These are phyloP conservation scores for Antheraea yamamai DNA, from an alignment of 2,888 invertebrate genomes.

Conservation along the genomic window DNA sequence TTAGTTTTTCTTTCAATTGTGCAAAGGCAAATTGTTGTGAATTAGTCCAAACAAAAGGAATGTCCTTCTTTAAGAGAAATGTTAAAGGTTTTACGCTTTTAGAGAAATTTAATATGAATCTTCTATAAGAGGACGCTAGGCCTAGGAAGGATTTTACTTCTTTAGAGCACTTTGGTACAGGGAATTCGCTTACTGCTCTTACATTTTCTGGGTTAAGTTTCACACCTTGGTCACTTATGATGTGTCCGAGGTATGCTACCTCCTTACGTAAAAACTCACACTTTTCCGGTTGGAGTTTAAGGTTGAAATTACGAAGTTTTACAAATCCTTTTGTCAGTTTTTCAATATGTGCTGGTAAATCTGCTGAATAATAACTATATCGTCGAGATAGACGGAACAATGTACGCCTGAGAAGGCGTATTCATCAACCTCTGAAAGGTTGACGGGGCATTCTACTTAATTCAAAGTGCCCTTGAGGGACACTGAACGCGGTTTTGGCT, in stretches of 20 bases:
- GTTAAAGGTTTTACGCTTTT: too few species aligned
- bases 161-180: too few species aligned
- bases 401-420: too few species aligned
- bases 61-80: too few species aligned
- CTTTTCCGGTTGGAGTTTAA: background rate
- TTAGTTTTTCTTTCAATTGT: too few species aligned
- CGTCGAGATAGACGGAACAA: background rate
- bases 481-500: background rate
- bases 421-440: too few species aligned
- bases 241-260: background rate
- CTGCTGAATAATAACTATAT: background rate
- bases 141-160: too few species aligned
- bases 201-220: too few species aligned
- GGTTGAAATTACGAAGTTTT: background rate
- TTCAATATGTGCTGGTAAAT: background rate
- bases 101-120: too few species aligned
- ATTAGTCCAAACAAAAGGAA: too few species aligned
- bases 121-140: too few species aligned
- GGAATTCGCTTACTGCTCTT: background rate
- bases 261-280: background rate
- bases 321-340: background rate
- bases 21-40: too few species aligned
- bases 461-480: constrained; percentile 6
- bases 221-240: background rate
- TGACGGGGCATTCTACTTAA: background rate